Percentiles rank a stretch among this genome's conserved stretches.
phyloP scores from a whole-genome alignment of 2,797 vertebrate species.

The Knipowitschia caucasica region DNA sequence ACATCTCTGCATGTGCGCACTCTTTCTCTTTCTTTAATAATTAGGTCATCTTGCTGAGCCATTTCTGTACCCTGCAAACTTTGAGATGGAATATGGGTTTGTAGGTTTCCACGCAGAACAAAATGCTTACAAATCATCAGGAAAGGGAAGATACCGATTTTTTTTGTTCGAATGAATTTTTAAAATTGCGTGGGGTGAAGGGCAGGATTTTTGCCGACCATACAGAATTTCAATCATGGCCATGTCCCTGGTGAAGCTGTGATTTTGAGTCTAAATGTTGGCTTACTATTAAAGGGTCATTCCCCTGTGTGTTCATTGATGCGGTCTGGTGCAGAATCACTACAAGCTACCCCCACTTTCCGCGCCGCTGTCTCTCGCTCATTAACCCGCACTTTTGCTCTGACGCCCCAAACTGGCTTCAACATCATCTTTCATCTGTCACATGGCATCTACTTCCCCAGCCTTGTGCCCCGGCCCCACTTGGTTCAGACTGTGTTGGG shows the following conservation, averaged over 20 bases:
- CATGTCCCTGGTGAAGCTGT: constrained; percentile 33
- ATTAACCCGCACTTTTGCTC: constrained; percentile 51
- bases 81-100: constrained; percentile 41
- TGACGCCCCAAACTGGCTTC: constrained; percentile 24
- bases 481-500: constrained; percentile 38
- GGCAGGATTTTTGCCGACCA: constrained; percentile 57
- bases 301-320: constrained; percentile 53
- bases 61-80: constrained; percentile 54
- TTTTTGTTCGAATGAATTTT: constrained; percentile 5
- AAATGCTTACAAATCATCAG: constrained; percentile 9
- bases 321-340: constrained; percentile 45
- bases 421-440: constrained; percentile 46
- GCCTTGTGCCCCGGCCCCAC: constrained; percentile 20
- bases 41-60: constrained; percentile 62
- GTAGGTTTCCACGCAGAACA: constrained; percentile 16
- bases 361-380: constrained; percentile 28
- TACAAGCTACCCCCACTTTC: constrained; percentile 19
- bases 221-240: constrained; percentile 59
- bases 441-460: constrained; percentile 27
- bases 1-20: constrained; percentile 34
- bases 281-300: constrained; percentile 65
- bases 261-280: constrained; percentile 52
- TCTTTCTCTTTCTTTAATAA: constrained; percentile 47
- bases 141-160: constrained; percentile 2
- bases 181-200: background rate